phyloP scores from a whole-genome alignment of 2,888 invertebrate species.

The Polylopha cassiicola region DNA sequence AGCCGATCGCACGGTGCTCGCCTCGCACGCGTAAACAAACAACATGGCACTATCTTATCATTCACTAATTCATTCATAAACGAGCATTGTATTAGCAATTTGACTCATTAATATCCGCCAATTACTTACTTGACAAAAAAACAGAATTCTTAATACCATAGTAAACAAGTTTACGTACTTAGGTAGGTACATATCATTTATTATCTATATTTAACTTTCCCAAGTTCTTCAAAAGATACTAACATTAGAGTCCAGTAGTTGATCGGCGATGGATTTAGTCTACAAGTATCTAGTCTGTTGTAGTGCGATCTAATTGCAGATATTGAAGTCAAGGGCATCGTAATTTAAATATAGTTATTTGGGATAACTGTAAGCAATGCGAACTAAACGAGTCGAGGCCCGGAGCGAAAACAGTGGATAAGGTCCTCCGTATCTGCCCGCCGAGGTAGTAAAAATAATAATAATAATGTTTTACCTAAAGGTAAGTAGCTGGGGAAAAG shows the following conservation, averaged over 20 bases:
- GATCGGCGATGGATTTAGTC: conserved; percentile 8
- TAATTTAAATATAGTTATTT: conserved; percentile 15
- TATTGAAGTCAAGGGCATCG: conserved; percentile 23
- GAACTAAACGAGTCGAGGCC: too few species aligned
- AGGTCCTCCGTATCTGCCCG: too few species aligned
- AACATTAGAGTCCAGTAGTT: background rate
- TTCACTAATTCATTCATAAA: conserved; percentile 75
- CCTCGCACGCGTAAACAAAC: conserved; percentile 70
- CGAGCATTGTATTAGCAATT: conserved; percentile 66
- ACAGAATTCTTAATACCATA: conserved; percentile 23
- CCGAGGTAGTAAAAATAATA: too few species aligned
- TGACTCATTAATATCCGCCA: conserved; percentile 48
- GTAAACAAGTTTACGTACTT: conserved; percentile 12
- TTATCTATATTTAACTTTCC: too few species aligned
- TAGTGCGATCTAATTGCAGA: conserved; percentile 19
- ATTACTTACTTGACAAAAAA: too few species aligned
- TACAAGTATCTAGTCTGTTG: conserved; percentile 8
- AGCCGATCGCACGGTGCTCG: conserved; percentile 54
- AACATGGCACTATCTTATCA: conserved; percentile 70
- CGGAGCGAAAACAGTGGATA: too few species aligned
- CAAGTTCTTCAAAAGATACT: conserved; percentile 6
- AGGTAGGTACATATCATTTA: too few species aligned
- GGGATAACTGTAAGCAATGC: background rate
- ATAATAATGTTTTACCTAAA: too few species aligned
- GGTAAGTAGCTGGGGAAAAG: too few species aligned